Evolutionary conservation across 2,797 vertebrate species (phyloP).

Genomic region (Uromys caudimaculatus): DNA sequence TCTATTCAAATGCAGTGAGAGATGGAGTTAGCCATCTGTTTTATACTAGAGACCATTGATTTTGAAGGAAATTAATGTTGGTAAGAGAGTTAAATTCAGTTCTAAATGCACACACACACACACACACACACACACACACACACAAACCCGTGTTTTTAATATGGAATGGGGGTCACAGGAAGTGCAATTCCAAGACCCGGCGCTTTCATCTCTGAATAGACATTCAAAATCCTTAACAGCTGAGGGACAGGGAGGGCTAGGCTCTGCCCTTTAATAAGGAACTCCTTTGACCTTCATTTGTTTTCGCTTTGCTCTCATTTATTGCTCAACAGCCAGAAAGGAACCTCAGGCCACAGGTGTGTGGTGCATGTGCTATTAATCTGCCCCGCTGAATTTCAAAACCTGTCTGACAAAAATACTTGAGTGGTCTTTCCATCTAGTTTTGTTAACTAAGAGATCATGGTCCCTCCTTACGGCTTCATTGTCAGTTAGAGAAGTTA

Average conservation of each 20-base stretch:
- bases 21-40: background rate
- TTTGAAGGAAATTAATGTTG: background rate
- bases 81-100: background rate
- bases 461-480: background rate
- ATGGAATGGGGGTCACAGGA: background rate
- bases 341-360: background rate
- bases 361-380: background rate
- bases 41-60: background rate
- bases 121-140: background rate
- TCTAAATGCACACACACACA: background rate
- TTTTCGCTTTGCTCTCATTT: background rate
- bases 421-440: background rate
- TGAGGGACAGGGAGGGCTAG: background rate
- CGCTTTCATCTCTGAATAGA: background rate
- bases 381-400: background rate
- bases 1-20: background rate
- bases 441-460: conserved; percentile 44
- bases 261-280: background rate
- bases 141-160: background rate
- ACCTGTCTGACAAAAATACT: background rate
- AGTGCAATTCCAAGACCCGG: background rate
- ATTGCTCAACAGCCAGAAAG: background rate
- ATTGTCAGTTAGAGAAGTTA: conserved; percentile 52
- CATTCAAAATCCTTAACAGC: background rate
- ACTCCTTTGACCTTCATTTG: background rate